A percentile compares a stretch with the other conserved stretches of the same genome.
Conservation (phyloP, 2,888 invertebrate species). For the Seira ritae region DNA sequence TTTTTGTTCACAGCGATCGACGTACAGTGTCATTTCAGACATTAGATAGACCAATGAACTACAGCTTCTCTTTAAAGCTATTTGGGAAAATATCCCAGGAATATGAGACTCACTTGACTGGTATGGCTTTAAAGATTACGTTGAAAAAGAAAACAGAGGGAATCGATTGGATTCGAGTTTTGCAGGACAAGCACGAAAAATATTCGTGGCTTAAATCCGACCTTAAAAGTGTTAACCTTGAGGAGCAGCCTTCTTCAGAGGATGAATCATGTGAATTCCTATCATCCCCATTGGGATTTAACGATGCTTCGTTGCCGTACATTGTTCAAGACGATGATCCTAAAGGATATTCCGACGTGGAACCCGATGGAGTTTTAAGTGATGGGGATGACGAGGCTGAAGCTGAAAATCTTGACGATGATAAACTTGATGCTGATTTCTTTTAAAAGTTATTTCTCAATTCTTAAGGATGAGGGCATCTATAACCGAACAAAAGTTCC, state of each 20-base stretch:
- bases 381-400: too few species aligned
- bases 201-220: conserved; percentile 36
- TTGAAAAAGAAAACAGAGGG: conserved; percentile 32
- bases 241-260: too few species aligned
- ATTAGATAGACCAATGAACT: conserved; percentile 14
- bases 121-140: background rate
- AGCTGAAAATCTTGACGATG: conserved; percentile 7
- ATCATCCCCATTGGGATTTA: too few species aligned
- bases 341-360: too few species aligned
- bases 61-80: conserved; percentile 9
- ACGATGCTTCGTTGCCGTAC: too few species aligned
- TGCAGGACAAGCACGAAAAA: conserved; percentile 21
- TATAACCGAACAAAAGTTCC: too few species aligned
- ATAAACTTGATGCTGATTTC: background rate
- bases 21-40: conserved; percentile 20
- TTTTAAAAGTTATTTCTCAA: too few species aligned
- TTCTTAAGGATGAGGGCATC: too few species aligned
- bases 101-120: background rate
- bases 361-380: too few species aligned
- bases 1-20: conserved; percentile 18
- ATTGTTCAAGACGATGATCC: too few species aligned
- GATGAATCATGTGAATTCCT: too few species aligned
- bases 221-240: background rate
- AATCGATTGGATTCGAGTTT: conserved; percentile 14
- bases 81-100: conserved; percentile 17